Evolutionary conservation across 1,140 invertebrate species (phyloP).

Genomic region (Nasonia longicornis): DNA sequence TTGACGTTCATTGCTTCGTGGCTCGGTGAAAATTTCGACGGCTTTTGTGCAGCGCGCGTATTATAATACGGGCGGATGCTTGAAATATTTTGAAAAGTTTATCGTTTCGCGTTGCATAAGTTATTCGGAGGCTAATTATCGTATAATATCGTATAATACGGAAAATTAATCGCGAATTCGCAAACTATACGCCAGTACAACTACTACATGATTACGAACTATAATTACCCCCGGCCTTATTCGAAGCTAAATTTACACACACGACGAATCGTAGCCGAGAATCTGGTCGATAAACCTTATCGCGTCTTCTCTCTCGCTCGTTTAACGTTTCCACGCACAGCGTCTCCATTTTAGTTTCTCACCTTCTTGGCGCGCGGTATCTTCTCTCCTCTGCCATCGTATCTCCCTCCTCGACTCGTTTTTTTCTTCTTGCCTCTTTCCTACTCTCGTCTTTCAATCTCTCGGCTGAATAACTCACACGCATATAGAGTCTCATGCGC

Average conservation of each 20-base stretch:
- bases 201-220: not conserved
- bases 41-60: not conserved
- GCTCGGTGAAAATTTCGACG: not conserved
- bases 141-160: too few relatives aligned
- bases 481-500: constrained; percentile 25
- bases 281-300: constrained; percentile 24
- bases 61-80: too few relatives aligned
- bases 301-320: not conserved
- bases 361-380: not conserved
- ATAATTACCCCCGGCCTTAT: not conserved
- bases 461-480: constrained; percentile 22
- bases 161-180: not conserved
- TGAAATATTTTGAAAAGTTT: too few relatives aligned
- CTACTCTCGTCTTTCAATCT: constrained; percentile 40
- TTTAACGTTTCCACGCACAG: constrained; percentile 18
- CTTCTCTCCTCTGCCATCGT: not conserved
- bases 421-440: not conserved
- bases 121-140: too few relatives aligned
- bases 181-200: too few relatives aligned
- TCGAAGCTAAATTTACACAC: not conserved
- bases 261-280: not conserved
- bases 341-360: constrained; percentile 17
- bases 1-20: not conserved
- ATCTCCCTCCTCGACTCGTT: not conserved
- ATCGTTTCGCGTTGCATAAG: too few relatives aligned